Evolutionary conservation across 2,113 vertebrate species (phyloP).

Genomic region (Chamaetylas fuelleborni): DNA sequence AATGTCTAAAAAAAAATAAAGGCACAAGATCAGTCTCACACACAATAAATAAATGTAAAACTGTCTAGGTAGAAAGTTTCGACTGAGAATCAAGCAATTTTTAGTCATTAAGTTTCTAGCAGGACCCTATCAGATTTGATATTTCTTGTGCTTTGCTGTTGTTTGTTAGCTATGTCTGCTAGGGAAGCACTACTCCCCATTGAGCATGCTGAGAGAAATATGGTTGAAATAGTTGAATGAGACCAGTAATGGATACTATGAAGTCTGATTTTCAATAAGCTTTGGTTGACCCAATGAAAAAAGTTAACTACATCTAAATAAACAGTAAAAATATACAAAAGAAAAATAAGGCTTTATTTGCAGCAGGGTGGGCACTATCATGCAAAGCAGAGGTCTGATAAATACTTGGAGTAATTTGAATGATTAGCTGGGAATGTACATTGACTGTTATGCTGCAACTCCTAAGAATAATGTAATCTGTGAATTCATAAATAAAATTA

Average conservation of each 20-base stretch:
- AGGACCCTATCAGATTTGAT: not conserved
- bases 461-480: not conserved
- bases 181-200: not conserved
- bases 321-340: not conserved
- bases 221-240: not conserved
- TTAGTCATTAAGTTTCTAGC: not conserved
- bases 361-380: not conserved
- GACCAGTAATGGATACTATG: not conserved
- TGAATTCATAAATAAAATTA: not conserved
- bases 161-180: not conserved
- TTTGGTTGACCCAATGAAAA: not conserved
- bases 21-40: not conserved
- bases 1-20: not conserved
- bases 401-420: not conserved
- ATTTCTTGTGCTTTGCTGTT: not conserved
- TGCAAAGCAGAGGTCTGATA: not conserved
- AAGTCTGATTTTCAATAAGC: not conserved
- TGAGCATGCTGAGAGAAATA: not conserved
- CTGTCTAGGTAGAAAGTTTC: not conserved
- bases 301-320: not conserved
- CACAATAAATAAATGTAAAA: not conserved
- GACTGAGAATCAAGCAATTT: not conserved
- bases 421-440: not conserved
- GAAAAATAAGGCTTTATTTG: not conserved
- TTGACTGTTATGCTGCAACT: not conserved